Evolutionary conservation across 2,113 vertebrate species (phyloP), one percentile per base, ranked within the genome.

Genomic region (Callorhinus ursinus): DNA sequence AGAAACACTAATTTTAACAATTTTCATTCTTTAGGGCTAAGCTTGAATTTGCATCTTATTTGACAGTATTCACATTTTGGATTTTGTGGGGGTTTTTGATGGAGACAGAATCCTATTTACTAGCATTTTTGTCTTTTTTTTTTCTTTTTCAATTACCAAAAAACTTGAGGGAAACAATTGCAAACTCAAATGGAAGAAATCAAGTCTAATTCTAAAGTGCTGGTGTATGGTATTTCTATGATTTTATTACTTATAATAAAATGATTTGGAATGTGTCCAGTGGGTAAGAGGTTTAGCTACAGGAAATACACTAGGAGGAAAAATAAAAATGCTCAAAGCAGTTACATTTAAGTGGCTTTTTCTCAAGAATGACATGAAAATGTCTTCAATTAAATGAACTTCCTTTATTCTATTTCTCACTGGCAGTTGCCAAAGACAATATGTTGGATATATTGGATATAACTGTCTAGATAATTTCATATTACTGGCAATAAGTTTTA

Each of bases 161-260:
- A 90, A n/a, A 19, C 1, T 79, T 74, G 7, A 69, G 19, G 9
- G 3, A 61, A 28, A 46, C 12, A 92, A 72, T 76, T 74, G 28
- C 3, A 49, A 95, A 31, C 13, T 77, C 74, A 19, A 72, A 63
- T n/a, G 31, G 85, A 82, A 85, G 7, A 96, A 96, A 95, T 83
- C 16, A 90, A 88, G 33, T 67, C n/a, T 93, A 93, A 67, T 71
- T 80, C 31, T 31, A 84, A 96, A 92, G 61, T 87, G 26, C 49
- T 46, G 42, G n/a, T 33, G 2, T 80, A 63, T 5, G 69, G 16
- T 81, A 51, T 88, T 90, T 83, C 49, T 83, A 28, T 88, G 72
- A 96, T 89, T 92, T 97, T 92, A 97, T 96, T 90, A 82, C 72
- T 83, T 72, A 57, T 33, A 90, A 96, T 95, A 92, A 95, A 94